Conservation (phyloP, 2,888 invertebrate genomes). For the Cryptophagus acutangulus region DNA sequence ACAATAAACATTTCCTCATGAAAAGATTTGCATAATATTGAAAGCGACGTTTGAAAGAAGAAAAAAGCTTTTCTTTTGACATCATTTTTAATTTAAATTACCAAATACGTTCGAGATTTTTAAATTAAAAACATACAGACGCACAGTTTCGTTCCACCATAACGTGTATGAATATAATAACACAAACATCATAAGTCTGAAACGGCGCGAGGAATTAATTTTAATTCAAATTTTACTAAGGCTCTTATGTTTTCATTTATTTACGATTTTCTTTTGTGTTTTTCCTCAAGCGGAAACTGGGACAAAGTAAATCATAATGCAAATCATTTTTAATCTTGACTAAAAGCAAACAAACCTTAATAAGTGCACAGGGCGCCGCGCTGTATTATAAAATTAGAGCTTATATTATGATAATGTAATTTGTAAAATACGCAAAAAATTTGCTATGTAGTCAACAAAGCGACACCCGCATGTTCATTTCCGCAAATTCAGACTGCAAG, state of each 20-base stretch:
- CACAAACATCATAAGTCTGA: too few relatives aligned
- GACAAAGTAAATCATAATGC: conserved; percentile 36
- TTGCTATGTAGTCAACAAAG: too few relatives aligned
- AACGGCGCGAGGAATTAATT: conserved; percentile 37
- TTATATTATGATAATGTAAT: too few relatives aligned
- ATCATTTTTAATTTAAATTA: conserved; percentile 31
- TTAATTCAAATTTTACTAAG: conserved; percentile 37
- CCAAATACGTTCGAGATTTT: conserved; percentile 21
- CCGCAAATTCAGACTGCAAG: too few relatives aligned
- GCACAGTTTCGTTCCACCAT: too few relatives aligned
- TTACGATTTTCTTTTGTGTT: conserved; percentile 32
- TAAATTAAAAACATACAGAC: conserved; percentile 36
- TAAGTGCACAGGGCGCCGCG: conserved; percentile 32
- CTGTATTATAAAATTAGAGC: too few relatives aligned
- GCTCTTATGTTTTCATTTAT: conserved; percentile 32
- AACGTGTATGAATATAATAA: conserved; percentile 5
- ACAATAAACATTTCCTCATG: too few relatives aligned
- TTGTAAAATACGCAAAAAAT: conserved; percentile 1
- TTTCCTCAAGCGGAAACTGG: conserved; percentile 26
- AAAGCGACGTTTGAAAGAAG: conserved; percentile 16
- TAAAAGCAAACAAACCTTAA: conserved; percentile 39
- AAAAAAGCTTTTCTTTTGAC: conserved; percentile 28
- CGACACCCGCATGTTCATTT: too few relatives aligned
- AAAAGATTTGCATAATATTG: conserved; percentile 19
- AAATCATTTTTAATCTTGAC: conserved; percentile 41